Evolutionary conservation across 2,888 invertebrate genomes (phyloP).

Genomic region (Masnerella sp.): DNA sequence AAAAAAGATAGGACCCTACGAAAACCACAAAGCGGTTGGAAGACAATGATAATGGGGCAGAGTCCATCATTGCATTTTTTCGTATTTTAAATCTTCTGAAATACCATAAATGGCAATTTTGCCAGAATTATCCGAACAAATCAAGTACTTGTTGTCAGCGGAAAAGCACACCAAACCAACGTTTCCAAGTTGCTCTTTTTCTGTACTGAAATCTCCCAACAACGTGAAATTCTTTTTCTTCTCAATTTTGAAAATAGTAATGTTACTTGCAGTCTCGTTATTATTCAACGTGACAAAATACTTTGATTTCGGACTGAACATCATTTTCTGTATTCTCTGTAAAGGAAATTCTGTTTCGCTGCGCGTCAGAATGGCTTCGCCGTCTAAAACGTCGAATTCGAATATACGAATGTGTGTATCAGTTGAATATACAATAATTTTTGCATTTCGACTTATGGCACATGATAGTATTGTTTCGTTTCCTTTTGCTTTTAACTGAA

Average conservation of each 20-base stretch:
- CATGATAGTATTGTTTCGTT: constrained; percentile 85
- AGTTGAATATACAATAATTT: constrained; percentile 88
- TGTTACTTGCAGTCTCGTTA: constrained; percentile 61
- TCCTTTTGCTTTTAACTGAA: constrained; percentile 83
- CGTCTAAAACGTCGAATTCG: constrained; percentile 80
- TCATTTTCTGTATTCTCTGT: constrained; percentile 70
- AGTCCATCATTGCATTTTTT: constrained; percentile 76
- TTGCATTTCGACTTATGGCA: constrained; percentile 84
- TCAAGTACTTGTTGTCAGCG: constrained; percentile 81
- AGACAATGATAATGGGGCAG: constrained; percentile 85
- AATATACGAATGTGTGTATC: constrained; percentile 83
- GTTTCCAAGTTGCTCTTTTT: constrained; percentile 65
- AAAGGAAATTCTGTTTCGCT: constrained; percentile 68
- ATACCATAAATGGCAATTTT: constrained; percentile 83
- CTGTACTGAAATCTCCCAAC: constrained; percentile 66
- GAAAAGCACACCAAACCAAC: constrained; percentile 70
- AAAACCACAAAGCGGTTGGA: constrained; percentile 86
- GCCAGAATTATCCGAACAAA: constrained; percentile 83
- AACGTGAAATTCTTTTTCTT: constrained; percentile 63
- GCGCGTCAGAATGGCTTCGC: constrained; percentile 67
- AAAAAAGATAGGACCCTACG: constrained; percentile 81
- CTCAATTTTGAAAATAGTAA: constrained; percentile 69
- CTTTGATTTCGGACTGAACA: constrained; percentile 73
- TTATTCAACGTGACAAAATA: constrained; percentile 68
- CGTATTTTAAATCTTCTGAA: constrained; percentile 64